Percentiles rank a stretch among this genome's conserved stretches.
phyloP scores from a whole-genome alignment of 2,888 invertebrate species.

The Pasiphila rectangulata region DNA sequence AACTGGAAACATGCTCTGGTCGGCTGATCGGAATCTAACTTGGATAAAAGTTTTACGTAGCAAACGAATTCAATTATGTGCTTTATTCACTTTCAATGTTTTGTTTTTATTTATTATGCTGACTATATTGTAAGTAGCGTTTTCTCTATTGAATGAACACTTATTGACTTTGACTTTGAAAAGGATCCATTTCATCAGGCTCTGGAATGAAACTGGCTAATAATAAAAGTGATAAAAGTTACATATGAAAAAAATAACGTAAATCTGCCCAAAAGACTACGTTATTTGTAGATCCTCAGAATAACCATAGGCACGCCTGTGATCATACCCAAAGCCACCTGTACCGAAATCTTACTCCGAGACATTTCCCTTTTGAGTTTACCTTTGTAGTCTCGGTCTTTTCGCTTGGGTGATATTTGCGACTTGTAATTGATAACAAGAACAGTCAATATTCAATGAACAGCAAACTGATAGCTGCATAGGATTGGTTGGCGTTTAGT shows the following conservation, averaged over 20 bases:
- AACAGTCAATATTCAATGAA: constrained; percentile 21
- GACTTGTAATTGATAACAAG: constrained; percentile 19
- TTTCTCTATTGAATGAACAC: too few species aligned
- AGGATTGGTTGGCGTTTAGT: neutral
- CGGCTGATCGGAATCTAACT: too few species aligned
- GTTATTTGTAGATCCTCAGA: neutral
- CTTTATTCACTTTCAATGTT: too few species aligned
- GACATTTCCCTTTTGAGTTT: neutral
- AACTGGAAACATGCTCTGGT: too few species aligned
- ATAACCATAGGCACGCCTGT: neutral
- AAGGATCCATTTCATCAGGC: too few species aligned
- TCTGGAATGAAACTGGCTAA: too few species aligned
- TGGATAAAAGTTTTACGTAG: too few species aligned
- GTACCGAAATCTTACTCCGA: neutral
- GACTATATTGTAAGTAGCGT: too few species aligned
- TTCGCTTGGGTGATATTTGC: constrained; percentile 23
- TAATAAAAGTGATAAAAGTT: too few species aligned
- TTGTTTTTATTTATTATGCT: too few species aligned
- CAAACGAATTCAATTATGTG: too few species aligned
- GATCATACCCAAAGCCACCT: neutral
- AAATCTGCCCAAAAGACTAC: neutral
- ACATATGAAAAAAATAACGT: neutral
- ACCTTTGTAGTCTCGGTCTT: constrained; percentile 16
- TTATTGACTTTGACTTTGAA: too few species aligned
- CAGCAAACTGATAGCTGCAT: constrained; percentile 4